Evolutionary conservation across 2,113 vertebrate genomes (phyloP), one percentile per base, ranked within the genome.

Genomic region (Oxygymnocypris stewartii): DNA sequence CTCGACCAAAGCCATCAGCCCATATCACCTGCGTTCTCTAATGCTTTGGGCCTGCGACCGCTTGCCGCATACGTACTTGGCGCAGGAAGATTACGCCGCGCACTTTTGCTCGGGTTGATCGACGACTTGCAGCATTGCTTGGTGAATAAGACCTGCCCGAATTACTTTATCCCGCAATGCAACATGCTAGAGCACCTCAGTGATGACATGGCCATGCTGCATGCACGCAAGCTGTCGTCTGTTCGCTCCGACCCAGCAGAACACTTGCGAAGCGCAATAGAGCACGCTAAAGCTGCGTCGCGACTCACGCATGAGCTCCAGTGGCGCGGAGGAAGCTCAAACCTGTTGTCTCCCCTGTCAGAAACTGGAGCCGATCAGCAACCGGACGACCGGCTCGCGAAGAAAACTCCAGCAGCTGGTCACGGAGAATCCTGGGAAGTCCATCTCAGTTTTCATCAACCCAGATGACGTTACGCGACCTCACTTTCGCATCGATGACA

Each of bases 21-120:
- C 98, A 0, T 99, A 99, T 91, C 98, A 99, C 93, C 94, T 99
- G 61, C 95, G 98, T 84, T 98, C 97, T 93, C 95, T 98, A 93
- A 98, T 99, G 98, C 96, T 99, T 69, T 99, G 98, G 98, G 96
- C 98, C 71, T 99, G 98, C 4, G 98, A 99, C 94, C 95, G 98
- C 84, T 96, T 99, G 35, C 98, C 98, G 0, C 93, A 97, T 91
- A 95, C 37, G 91, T 99, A 96, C 93, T 91, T 99, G 92, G 89
- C 94, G 0, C 97, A 97, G 91, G 98, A 99, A 49, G 97, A 98
- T 92, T 96, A 94, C 0, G 96, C 96, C 0, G 97, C 97, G 83
- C 96, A 97, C 92, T 99, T 99, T 93, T 99, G 74, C 91, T 99
- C 87, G 98, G 98, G 25, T 96, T 99, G 86, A 96, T 99, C 0